These are phyloP conservation scores for Sabatieria punctata DNA, from an alignment of 2,888 invertebrate species.

Conservation along the genomic window DNA sequence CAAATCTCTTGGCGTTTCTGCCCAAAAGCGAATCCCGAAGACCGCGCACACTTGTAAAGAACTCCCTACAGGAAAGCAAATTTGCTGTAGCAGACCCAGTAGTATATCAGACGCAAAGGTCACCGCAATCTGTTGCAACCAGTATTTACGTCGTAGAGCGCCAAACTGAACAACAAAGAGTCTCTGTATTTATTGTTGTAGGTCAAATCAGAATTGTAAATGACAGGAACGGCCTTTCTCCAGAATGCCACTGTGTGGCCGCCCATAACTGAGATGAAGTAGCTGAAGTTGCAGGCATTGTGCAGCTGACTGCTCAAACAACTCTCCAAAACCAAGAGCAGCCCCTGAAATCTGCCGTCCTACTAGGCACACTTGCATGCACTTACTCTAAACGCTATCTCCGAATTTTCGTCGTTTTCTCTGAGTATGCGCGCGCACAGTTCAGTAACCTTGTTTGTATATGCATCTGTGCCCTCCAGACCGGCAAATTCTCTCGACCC, in stretches of 20 bases:
- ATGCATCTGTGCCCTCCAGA: too few species aligned
- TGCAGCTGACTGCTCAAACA: constrained; percentile 16
- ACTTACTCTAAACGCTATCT: constrained; percentile 1
- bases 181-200: constrained; percentile 20
- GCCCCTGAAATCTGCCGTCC: too few species aligned
- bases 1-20: constrained; percentile 21
- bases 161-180: constrained; percentile 19
- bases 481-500: too few species aligned
- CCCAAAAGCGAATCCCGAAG: constrained; percentile 22
- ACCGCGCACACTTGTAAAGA: constrained; percentile 24
- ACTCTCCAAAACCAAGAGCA: constrained; percentile 19
- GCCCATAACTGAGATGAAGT: constrained; percentile 17
- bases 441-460: too few species aligned
- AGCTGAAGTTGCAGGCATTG: constrained; percentile 15
- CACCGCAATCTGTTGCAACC: constrained; percentile 19
- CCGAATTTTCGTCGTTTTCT: neutral
- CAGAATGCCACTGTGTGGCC: constrained; percentile 21
- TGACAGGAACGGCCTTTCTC: constrained; percentile 18
- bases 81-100: too few species aligned
- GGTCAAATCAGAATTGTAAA: constrained; percentile 22
- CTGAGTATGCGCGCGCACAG: too few species aligned
- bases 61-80: too few species aligned
- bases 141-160: constrained; percentile 22
- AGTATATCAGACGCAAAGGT: too few species aligned
- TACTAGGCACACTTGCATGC: too few species aligned